A percentile compares a stretch with the other conserved stretches of the same genome.
Evolutionary conservation across 2,113 vertebrate genomes (phyloP).

Genomic region (Zapus hudsonius): DNA sequence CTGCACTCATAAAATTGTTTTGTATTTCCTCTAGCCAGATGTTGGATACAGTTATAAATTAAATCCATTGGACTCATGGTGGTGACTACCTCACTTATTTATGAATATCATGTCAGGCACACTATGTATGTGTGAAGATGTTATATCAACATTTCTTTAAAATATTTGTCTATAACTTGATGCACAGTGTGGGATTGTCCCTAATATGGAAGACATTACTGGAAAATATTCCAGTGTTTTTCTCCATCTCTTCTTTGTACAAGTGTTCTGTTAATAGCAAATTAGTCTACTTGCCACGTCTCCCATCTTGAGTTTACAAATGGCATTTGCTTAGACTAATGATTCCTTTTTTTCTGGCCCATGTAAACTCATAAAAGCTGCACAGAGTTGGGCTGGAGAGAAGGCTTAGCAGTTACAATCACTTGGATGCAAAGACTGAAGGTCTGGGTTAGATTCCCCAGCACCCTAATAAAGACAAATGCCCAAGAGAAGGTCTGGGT

Average conservation of each 20-base stretch:
- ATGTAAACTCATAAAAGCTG: not conserved
- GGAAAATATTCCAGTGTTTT: not conserved
- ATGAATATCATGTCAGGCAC: not conserved
- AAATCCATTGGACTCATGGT: not conserved
- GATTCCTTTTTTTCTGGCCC: not conserved
- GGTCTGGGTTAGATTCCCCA: too few species aligned
- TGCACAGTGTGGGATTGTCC: not conserved
- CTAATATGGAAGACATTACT: not conserved
- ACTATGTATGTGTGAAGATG: not conserved
- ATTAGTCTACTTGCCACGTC: not conserved
- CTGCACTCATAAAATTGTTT: not conserved
- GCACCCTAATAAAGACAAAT: too few species aligned
- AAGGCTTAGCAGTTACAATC: too few species aligned
- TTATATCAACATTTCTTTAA: not conserved
- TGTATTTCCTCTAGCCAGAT: not conserved
- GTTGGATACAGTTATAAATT: not conserved
- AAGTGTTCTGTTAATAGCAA: not conserved
- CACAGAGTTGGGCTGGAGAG: too few species aligned
- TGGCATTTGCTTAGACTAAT: not conserved
- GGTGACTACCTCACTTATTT: not conserved
- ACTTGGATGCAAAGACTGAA: too few species aligned
- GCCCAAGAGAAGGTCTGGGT: too few species aligned
- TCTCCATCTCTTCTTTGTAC: not conserved
- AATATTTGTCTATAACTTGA: not conserved
- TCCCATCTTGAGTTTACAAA: not conserved